A percentile compares a stretch with the other conserved stretches of the same genome.
phyloP scores from a whole-genome alignment of 2,113 vertebrate species.

The Benthochromis sp. region DNA sequence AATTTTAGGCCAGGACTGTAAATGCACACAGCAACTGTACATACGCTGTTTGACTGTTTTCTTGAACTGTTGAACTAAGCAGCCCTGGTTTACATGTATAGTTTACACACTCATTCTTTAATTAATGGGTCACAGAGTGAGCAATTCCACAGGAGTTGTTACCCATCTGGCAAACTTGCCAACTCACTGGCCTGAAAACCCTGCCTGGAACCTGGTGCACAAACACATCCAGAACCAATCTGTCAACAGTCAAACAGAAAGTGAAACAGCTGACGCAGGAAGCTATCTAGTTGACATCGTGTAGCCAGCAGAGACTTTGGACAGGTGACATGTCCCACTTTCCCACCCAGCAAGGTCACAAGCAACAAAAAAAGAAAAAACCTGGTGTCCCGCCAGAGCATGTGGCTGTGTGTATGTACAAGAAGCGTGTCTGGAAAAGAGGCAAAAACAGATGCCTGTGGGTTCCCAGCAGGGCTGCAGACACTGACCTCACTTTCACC shows the following conservation, averaged over 20 bases:
- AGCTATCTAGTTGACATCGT: background rate
- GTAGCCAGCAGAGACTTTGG: background rate
- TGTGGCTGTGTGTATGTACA: background rate
- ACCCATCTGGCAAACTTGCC: background rate
- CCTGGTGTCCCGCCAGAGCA: slow-evolving; percentile 1
- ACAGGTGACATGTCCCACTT: slow-evolving; percentile 33
- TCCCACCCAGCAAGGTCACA: slow-evolving; percentile 6
- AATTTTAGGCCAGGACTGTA: background rate
- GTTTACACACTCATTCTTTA: background rate
- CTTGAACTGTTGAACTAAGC: background rate
- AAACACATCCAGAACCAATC: background rate
- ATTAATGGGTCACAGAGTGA: background rate
- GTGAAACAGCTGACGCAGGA: background rate
- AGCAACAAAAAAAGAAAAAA: background rate
- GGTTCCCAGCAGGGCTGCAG: slow-evolving; percentile 35
- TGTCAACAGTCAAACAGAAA: background rate
- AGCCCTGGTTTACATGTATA: background rate
- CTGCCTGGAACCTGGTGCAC: background rate
- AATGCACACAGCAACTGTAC: background rate
- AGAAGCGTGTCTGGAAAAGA: slow-evolving; percentile 1
- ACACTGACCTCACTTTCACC: slow-evolving; percentile 43
- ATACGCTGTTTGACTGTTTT: background rate
- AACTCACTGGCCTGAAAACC: background rate
- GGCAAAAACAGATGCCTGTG: slow-evolving; percentile 39
- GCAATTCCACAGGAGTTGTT: background rate